Base-by-base conservation (phyloP, 2,888 invertebrate genomes). In the Drosophila fungiperda region DNA sequence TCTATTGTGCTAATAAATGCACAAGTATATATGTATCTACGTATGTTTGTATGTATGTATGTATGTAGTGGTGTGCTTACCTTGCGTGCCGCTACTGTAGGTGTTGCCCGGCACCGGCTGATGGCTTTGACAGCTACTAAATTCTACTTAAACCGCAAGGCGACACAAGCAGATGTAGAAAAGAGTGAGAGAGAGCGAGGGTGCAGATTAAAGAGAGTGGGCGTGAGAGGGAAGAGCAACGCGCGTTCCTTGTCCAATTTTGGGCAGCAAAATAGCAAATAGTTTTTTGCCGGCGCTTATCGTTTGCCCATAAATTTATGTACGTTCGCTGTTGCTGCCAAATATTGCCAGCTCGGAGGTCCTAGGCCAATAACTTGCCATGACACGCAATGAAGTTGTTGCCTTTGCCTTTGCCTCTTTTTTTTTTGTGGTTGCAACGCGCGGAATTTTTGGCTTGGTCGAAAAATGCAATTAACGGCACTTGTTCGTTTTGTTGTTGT, bases 41-140 rank as follows among this genome's bases (percentile, higher is more conserved):
- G 4, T 26, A 0, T 48, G 48, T 26, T 5, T 29, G 6, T 6
- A 6, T 0, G n/a, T n/a, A n/a, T 3, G 52, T 33, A 20, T 52
- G n/a, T 33, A 11, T 53, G n/a, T n/a, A n/a, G 38, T 15, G n/a
- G 38, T 55, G 7, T 78, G 75, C 87, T 73, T 76, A 72, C 71
- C 60, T 84, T 79, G 89, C 84, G 85, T 87, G 83, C 67, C 65
- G 65, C 58, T 40, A 73, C 78, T 83, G 86, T 88, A 86, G 89
- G 89, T 86, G 86, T 88, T 86, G 75, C 87, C 84, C 76, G 75
- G 87, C 89, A 83, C 75, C 80, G 83, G 87, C 87, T 88, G 88
- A 87, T 87, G 86, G 80, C 85, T 89, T 87, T 87, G 87, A 87
- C 87, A 87, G 89, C 87, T 87, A 89, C 87, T 87, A 87, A 89